A percentile compares a stretch with the other conserved stretches of the same genome.
Conservation (phyloP, 2,888 invertebrate genomes). For the Prosopocoilus inquinatus region DNA sequence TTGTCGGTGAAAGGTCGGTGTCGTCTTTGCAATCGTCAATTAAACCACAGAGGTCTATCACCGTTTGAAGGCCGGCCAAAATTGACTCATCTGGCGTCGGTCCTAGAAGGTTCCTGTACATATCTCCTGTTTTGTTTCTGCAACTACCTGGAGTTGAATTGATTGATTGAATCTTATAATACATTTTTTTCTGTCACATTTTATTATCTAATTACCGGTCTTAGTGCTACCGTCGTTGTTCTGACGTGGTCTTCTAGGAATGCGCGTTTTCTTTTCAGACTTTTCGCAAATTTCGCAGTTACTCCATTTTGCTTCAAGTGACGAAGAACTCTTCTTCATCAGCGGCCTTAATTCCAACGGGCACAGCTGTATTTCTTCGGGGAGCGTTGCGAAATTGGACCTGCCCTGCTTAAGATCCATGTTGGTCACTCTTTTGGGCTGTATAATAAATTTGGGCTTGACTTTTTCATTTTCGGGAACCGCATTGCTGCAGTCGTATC, state of each 20-base stretch:
- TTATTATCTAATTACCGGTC: too few species aligned
- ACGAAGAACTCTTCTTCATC: conserved; percentile 5
- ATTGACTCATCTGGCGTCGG: conserved; percentile 44
- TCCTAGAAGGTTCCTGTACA: conserved; percentile 32
- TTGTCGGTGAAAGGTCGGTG: too few species aligned
- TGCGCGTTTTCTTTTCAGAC: not conserved
- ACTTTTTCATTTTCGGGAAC: too few species aligned
- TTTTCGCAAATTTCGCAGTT: not conserved
- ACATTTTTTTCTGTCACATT: too few species aligned
- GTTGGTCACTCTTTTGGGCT: conserved; percentile 6
- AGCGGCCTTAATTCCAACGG: conserved; percentile 17
- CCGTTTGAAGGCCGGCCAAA: conserved; percentile 39
- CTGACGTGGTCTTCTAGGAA: not conserved
- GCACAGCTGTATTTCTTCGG: conserved; percentile 13
- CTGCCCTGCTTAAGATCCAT: conserved; percentile 10
- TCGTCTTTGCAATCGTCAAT: conserved; percentile 5
- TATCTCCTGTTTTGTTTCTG: conserved; percentile 10
- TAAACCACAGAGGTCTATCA: conserved; percentile 30
- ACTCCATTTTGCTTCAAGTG: not conserved
- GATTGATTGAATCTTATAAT: conserved; percentile 3
- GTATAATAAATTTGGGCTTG: not conserved
- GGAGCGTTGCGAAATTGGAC: conserved; percentile 14
- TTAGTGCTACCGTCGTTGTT: not conserved
- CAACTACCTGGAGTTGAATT: conserved; percentile 8
- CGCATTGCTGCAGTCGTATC: too few species aligned